Conservation (phyloP, 1,140 invertebrate species). For the Planococcus citri region DNA sequence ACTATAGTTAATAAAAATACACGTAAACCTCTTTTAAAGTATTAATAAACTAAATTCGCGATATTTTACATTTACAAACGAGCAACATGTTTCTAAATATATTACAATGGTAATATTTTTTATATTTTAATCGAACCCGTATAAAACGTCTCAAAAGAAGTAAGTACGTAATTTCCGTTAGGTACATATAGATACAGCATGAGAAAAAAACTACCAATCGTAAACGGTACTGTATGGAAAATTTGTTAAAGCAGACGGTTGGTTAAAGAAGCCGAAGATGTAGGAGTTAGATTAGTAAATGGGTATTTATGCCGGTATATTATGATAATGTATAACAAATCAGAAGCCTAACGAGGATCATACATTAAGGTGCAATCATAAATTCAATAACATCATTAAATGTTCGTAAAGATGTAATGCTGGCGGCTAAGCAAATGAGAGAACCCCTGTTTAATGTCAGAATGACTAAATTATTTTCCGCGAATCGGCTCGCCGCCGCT, state of each 20-base stretch:
- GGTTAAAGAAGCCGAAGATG: neutral
- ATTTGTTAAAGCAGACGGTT: neutral
- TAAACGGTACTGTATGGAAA: neutral
- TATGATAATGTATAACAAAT: constrained; percentile 4
- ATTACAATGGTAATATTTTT: neutral
- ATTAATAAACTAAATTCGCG: neutral
- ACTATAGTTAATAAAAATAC: constrained; percentile 1
- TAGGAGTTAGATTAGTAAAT: neutral
- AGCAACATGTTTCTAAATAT: neutral
- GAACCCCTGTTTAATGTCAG: constrained; percentile 2
- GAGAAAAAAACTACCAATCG: no score
- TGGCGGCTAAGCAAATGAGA: neutral
- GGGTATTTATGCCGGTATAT: neutral
- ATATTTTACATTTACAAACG: neutral
- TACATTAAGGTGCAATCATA: constrained; percentile 7
- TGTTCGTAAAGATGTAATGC: neutral
- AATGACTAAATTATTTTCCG: constrained; percentile 3
- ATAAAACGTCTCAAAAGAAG: neutral
- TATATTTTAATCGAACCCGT: neutral
- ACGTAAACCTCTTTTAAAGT: neutral
- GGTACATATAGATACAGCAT: no score
- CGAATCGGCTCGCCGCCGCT: neutral
- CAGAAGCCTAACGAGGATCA: neutral
- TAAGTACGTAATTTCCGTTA: neutral
- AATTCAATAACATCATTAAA: constrained; percentile 8